Percentiles rank a stretch among this genome's conserved stretches.
Conservation (phyloP, 2,113 vertebrate species). For the Canis aureus region DNA sequence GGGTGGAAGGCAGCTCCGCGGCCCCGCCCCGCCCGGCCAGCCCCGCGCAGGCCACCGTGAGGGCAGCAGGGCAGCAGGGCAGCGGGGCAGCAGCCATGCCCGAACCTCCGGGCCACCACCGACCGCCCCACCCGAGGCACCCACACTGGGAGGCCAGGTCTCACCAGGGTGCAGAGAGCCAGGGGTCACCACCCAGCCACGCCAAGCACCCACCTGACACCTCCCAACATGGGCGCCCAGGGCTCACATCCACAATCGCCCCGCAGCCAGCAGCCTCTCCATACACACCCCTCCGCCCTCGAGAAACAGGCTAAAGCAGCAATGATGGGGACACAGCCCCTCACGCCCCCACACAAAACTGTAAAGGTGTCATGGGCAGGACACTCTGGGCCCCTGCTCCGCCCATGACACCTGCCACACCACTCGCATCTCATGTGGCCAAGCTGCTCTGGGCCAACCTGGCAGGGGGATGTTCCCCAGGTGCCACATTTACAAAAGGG, state of each 20-base stretch:
- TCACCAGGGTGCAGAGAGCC: background rate
- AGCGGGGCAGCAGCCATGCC: too few species aligned
- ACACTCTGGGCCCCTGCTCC: background rate
- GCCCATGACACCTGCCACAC: background rate
- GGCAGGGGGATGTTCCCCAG: background rate
- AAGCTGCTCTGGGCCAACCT: background rate
- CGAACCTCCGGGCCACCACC: background rate
- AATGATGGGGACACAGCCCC: background rate
- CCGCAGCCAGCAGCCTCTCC: slow-evolving; percentile 65
- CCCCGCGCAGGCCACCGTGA: too few species aligned
- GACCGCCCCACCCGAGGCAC: fast-evolving
- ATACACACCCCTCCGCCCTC: slow-evolving; percentile 84
- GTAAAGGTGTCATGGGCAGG: background rate
- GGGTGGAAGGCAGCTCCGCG: fast-evolving
- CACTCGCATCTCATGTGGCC: background rate
- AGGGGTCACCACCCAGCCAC: background rate
- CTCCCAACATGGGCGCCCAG: background rate
- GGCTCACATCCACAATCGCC: background rate
- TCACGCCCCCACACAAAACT: background rate
- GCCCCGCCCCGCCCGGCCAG: fast-evolving
- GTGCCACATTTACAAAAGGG: background rate
- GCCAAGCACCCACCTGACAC: background rate
- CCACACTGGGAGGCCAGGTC: background rate
- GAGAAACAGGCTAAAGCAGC: slow-evolving; percentile 62
- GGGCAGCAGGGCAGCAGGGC: too few species aligned